A percentile compares a stretch with the other conserved stretches of the same genome.
phyloP scores from a whole-genome alignment of 2,797 vertebrate species.

The Hippocampus kuda region DNA sequence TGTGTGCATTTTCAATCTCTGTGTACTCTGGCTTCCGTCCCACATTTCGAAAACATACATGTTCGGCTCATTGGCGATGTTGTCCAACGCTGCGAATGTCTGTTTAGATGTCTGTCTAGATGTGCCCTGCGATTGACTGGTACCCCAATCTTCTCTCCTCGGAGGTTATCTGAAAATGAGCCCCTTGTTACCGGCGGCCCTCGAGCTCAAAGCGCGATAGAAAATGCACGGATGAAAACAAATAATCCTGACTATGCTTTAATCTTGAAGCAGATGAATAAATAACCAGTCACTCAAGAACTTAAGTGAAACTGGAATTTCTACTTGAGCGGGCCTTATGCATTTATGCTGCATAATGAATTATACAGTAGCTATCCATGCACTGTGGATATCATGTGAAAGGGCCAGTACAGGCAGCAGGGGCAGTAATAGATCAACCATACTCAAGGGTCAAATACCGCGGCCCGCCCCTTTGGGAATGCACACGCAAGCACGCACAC shows the following conservation, averaged over 20 bases:
- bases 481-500: slow-evolving; percentile 28
- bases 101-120: too few species aligned
- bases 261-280: not conserved
- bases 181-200: not conserved
- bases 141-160: too few species aligned
- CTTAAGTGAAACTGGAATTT: slow-evolving; percentile 12
- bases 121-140: too few species aligned
- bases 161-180: not conserved
- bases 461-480: slow-evolving; percentile 22
- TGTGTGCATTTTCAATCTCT: too few species aligned
- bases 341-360: slow-evolving; percentile 15
- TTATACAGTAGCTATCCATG: slow-evolving; percentile 15
- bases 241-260: not conserved
- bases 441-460: slow-evolving; percentile 23
- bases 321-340: slow-evolving; percentile 14
- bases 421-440: slow-evolving; percentile 40
- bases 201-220: not conserved
- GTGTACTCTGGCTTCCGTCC: too few species aligned
- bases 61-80: too few species aligned
- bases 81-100: too few species aligned
- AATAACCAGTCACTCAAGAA: not conserved
- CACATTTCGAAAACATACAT: too few species aligned
- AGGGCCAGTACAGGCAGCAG: slow-evolving; percentile 15
- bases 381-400: slow-evolving; percentile 27
- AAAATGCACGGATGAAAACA: not conserved